Base-by-base conservation (phyloP, 1,140 invertebrate species). In the Lepidurus apus region DNA sequence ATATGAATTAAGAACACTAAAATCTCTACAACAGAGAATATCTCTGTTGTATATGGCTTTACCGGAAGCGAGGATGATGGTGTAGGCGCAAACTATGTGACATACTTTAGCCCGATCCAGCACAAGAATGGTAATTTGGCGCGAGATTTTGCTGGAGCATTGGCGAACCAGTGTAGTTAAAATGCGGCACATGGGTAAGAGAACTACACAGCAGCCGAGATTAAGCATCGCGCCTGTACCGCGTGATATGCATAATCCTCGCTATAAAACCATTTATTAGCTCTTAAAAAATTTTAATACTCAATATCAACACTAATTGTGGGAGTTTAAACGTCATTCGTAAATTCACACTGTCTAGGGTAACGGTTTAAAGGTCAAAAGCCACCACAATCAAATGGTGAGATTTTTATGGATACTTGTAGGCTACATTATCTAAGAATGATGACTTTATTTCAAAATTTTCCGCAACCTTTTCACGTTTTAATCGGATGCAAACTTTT, bases 161-260 rank as follows among this genome's bases (percentile, higher is more conserved):
- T 24, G n/a, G n/a, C 80, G 77, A 8, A 81, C 17, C 13, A 34
- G 11, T 24, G 80, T 76, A 13, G 75, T 76, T 7, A 79, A 45
- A 3, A 76, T 74, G 11, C 78, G 75, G 74, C 81, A 82, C 75
- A 81, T 80, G 17, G 81, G 81, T n/a, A 82, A 47, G n/a, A 82
- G 74, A 24, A 81, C 79, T n/a, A 81, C 73, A 34, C 77, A 80
- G 65, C 81, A 82, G 73, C 78, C 79, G n/a, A 82, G 73, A 77
- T 82, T 81, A 21, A 82, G 47, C 6, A 81, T 79, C 21, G 81
- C 77, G 11, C 81, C 81, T 17, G 81, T 78, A 11, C 78, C 81
- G 24, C 81, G 78, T 9, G 81, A 80, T 24, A 82, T 53, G 76
- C 81, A 82, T 11, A 82, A 47, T 74, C 81, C 80, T 43, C 65